Conservation (phyloP, 1,140 invertebrate species). For the Polypedilum pembai region DNA sequence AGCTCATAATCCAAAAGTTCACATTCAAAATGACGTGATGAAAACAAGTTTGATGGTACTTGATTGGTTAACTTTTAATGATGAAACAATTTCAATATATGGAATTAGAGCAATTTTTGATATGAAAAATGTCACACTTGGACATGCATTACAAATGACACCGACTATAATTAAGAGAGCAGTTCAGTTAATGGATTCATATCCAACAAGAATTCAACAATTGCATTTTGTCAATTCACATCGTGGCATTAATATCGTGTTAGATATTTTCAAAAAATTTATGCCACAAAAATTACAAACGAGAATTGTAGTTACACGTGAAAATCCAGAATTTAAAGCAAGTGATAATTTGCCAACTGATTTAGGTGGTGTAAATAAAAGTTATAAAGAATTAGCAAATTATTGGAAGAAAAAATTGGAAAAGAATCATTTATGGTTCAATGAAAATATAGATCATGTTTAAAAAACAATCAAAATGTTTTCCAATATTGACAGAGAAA, state of each 20-base stretch:
- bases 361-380: slow-evolving; percentile 51
- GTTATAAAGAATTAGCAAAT: slow-evolving; percentile 47
- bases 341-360: slow-evolving; percentile 50
- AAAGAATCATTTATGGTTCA: slow-evolving; percentile 49
- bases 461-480: too few species aligned
- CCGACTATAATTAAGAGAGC: slow-evolving; percentile 50
- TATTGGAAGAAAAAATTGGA: slow-evolving; percentile 50
- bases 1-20: slow-evolving; percentile 49
- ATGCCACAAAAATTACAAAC: slow-evolving; percentile 59
- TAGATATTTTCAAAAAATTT: slow-evolving; percentile 61
- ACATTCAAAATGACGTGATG: slow-evolving; percentile 51
- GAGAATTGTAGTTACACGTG: slow-evolving; percentile 47
- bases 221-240: slow-evolving; percentile 66
- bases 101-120: slow-evolving; percentile 56
- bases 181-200: slow-evolving; percentile 60
- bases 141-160: slow-evolving; percentile 53
- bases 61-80: slow-evolving; percentile 48
- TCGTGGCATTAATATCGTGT: slow-evolving; percentile 55
- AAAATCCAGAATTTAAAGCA: slow-evolving; percentile 44
- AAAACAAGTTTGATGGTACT: slow-evolving; percentile 52
- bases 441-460: background rate
- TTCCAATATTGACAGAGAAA: too few species aligned
- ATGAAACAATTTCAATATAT: slow-evolving; percentile 47
- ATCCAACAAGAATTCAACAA: slow-evolving; percentile 58
- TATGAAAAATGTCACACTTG: slow-evolving; percentile 49